These are phyloP conservation scores for Euwallacea fornicatus DNA, from an alignment of 1,140 invertebrate genomes.

Conservation along the genomic window DNA sequence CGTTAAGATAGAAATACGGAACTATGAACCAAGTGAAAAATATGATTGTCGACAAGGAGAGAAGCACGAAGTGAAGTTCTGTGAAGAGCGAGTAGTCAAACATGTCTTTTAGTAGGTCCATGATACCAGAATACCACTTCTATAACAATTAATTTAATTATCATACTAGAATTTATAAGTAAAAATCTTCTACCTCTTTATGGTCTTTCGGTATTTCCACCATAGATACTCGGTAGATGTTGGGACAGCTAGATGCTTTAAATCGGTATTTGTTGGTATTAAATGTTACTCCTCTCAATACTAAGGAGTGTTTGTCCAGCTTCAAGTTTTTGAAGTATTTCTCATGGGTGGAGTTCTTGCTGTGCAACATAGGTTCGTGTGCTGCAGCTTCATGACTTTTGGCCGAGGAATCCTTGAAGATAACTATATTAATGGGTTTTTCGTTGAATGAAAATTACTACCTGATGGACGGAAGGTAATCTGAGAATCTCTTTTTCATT, in stretches of 20 bases:
- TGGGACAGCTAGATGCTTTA: constrained; percentile 84
- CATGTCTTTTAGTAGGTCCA: constrained; percentile 71
- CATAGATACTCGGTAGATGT: constrained; percentile 89
- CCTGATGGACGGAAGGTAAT: constrained; percentile 39
- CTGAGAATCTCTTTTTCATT: constrained; percentile 49
- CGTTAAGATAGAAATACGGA: constrained; percentile 85
- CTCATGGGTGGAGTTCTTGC: constrained; percentile 50
- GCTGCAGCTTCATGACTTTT: constrained; percentile 11
- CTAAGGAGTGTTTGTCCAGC: constrained; percentile 77
- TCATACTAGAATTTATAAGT: not conserved
- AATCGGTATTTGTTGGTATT: constrained; percentile 79
- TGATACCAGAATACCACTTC: constrained; percentile 75
- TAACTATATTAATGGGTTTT: constrained; percentile 10
- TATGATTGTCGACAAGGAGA: constrained; percentile 80
- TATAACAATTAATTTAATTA: constrained; percentile 48
- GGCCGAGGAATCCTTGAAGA: constrained; percentile 38
- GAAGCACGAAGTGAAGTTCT: constrained; percentile 76
- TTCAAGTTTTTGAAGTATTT: constrained; percentile 75
- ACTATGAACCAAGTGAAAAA: constrained; percentile 89
- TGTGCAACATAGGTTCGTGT: not conserved
- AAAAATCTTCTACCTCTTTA: constrained; percentile 58
- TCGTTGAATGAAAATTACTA: not conserved
- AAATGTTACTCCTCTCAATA: constrained; percentile 74
- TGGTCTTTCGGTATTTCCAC: constrained; percentile 74
- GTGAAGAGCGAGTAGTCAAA: constrained; percentile 78